A percentile compares a stretch with the other conserved stretches of the same genome.
These are phyloP conservation scores for Diogma glabrata DNA, from an alignment of 2,888 invertebrate species.

Conservation along the genomic window DNA sequence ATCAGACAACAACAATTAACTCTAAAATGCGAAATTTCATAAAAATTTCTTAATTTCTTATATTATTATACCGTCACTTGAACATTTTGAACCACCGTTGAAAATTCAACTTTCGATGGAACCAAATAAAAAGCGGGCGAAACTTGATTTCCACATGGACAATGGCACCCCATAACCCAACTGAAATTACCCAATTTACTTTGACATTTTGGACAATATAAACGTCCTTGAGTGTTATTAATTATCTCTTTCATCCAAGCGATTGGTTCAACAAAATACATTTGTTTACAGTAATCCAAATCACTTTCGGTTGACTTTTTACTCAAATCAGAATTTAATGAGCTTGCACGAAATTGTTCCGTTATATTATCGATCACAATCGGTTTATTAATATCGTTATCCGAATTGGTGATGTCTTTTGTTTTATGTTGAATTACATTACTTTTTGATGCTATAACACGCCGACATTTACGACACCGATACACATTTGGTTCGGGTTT, in stretches of 20 bases:
- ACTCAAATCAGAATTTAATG: constrained; percentile 10
- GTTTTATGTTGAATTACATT: constrained; percentile 62
- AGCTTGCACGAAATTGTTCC: constrained; percentile 11
- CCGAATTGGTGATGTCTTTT: constrained; percentile 13
- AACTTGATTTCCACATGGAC: constrained; percentile 81
- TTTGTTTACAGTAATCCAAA: constrained; percentile 50
- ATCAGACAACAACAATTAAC: too few species aligned
- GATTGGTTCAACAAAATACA: constrained; percentile 80
- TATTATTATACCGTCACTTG: constrained; percentile 66
- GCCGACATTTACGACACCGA: constrained; percentile 69
- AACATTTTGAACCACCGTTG: constrained; percentile 78
- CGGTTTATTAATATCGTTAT: background rate
- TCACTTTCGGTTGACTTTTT: constrained; percentile 9
- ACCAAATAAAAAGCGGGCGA: constrained; percentile 86
- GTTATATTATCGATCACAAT: constrained; percentile 14
- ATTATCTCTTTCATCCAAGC: constrained; percentile 74
- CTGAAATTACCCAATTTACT: constrained; percentile 81
- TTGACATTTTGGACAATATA: constrained; percentile 74
- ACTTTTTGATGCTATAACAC: constrained; percentile 68
- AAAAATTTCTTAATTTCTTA: too few species aligned
- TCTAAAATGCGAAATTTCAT: too few species aligned
- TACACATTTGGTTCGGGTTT: constrained; percentile 75
- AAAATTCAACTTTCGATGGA: constrained; percentile 82
- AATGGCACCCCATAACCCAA: constrained; percentile 82
- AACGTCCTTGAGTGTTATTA: constrained; percentile 63